phyloP scores from a whole-genome alignment of 2,888 invertebrate genomes.

The Athrips mouffetella region DNA sequence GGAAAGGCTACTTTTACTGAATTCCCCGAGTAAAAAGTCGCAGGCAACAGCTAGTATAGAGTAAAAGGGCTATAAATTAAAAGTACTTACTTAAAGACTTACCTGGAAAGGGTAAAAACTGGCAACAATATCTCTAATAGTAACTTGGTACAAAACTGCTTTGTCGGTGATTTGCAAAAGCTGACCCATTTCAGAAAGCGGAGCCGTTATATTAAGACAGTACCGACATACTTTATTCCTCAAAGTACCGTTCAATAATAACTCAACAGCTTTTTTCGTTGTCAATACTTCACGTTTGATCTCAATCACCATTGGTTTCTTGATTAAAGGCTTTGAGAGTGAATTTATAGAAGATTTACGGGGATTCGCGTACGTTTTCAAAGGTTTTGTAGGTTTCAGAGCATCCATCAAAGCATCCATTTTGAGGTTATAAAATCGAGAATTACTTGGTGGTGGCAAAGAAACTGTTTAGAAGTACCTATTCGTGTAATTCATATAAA shows the following conservation, averaged over 20 bases:
- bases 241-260: constrained; percentile 51
- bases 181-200: constrained; percentile 55
- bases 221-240: constrained; percentile 57
- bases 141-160: constrained; percentile 50
- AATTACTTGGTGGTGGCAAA: neutral
- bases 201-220: constrained; percentile 46
- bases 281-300: constrained; percentile 35
- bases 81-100: too few species aligned
- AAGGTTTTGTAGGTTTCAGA: constrained; percentile 1
- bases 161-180: constrained; percentile 50
- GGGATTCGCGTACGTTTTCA: neutral
- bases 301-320: constrained; percentile 1
- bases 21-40: too few species aligned
- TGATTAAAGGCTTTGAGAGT: neutral
- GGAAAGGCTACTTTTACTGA: too few species aligned
- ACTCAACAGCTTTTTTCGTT: constrained; percentile 55
- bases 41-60: too few species aligned
- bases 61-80: too few species aligned
- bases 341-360: too few species aligned
- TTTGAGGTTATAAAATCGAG: neutral
- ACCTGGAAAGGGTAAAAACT: constrained; percentile 67
- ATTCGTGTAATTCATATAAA: neutral
- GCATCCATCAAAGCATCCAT: too few species aligned
- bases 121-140: constrained; percentile 59
- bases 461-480: neutral